These are phyloP conservation scores for Muschampia plurimacula DNA, from an alignment of 2,888 invertebrate genomes.

Conservation along the genomic window DNA sequence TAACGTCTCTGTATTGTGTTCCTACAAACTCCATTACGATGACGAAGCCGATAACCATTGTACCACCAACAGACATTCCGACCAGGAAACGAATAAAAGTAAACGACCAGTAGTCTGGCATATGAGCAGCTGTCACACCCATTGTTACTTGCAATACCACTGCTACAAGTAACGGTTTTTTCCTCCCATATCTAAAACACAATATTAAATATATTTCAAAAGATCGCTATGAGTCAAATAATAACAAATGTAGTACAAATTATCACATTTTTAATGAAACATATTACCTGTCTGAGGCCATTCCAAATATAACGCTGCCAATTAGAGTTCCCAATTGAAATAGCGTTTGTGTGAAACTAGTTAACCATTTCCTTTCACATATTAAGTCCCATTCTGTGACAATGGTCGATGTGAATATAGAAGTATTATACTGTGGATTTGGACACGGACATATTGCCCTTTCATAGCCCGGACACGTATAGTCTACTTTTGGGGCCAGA, in stretches of 20 bases:
- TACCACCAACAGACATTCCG: slow-evolving; percentile 92
- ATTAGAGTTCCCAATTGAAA: slow-evolving; percentile 91
- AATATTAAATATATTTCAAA: not conserved
- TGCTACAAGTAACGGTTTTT: slow-evolving; percentile 89
- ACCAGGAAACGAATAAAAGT: slow-evolving; percentile 88
- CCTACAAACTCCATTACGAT: slow-evolving; percentile 89
- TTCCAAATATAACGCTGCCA: slow-evolving; percentile 91
- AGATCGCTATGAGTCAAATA: not conserved
- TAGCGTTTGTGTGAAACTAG: slow-evolving; percentile 89
- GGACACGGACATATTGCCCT: slow-evolving; percentile 83
- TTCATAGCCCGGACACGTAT: slow-evolving; percentile 56
- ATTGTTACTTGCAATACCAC: slow-evolving; percentile 89
- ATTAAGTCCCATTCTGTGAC: slow-evolving; percentile 91
- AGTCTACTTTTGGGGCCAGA: slow-evolving; percentile 73
- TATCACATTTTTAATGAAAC: not conserved
- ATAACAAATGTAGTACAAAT: slow-evolving; percentile 8
- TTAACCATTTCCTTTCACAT: slow-evolving; percentile 87
- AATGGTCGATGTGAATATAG: slow-evolving; percentile 89
- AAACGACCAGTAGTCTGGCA: slow-evolving; percentile 87
- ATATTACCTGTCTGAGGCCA: slow-evolving; percentile 89
- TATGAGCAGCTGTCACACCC: slow-evolving; percentile 88
- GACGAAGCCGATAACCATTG: slow-evolving; percentile 89
- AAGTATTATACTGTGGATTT: slow-evolving; percentile 86
- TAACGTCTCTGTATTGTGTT: slow-evolving; percentile 79
- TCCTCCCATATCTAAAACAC: slow-evolving; percentile 89